A percentile compares a stretch with the other conserved stretches of the same genome.
Evolutionary conservation across 2,113 vertebrate genomes (phyloP).

Genomic region (Struthidea cinerea): DNA sequence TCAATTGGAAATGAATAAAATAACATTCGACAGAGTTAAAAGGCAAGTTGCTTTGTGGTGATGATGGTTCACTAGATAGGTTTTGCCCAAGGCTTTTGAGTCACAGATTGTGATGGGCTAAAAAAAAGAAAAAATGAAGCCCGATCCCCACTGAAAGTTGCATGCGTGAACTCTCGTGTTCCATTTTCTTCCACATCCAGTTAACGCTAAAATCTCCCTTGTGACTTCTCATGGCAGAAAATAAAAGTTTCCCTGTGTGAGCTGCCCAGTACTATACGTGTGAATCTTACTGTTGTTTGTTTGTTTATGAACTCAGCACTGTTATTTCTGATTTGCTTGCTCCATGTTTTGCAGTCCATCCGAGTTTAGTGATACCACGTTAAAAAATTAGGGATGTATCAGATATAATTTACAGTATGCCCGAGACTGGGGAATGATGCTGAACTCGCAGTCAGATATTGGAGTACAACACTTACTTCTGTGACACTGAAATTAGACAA

Average conservation of each 20-base stretch:
- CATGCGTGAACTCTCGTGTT: constrained; percentile 9
- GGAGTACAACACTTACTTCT: neutral
- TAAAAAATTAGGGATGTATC: neutral
- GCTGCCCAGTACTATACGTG: neutral
- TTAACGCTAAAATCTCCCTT: constrained; percentile 32
- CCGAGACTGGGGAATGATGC: neutral
- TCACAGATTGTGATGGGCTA: neutral
- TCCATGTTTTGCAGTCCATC: neutral
- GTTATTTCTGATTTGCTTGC: neutral
- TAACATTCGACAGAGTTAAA: constrained; percentile 33
- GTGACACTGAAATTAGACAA: neutral
- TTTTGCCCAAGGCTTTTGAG: constrained; percentile 12
- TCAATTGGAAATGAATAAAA: constrained; percentile 36
- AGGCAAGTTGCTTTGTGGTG: constrained; percentile 10
- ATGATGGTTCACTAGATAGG: constrained; percentile 6
- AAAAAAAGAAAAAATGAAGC: neutral
- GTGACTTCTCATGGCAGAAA: neutral
- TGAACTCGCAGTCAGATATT: neutral
- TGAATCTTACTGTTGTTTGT: neutral
- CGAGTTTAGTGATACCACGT: neutral
- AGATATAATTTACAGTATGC: neutral
- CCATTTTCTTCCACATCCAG: constrained; percentile 25
- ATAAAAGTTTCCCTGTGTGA: neutral
- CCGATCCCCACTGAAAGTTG: neutral
- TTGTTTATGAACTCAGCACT: neutral